Conservation (phyloP, 1,140 invertebrate genomes). For the Frieseomelitta varia region DNA sequence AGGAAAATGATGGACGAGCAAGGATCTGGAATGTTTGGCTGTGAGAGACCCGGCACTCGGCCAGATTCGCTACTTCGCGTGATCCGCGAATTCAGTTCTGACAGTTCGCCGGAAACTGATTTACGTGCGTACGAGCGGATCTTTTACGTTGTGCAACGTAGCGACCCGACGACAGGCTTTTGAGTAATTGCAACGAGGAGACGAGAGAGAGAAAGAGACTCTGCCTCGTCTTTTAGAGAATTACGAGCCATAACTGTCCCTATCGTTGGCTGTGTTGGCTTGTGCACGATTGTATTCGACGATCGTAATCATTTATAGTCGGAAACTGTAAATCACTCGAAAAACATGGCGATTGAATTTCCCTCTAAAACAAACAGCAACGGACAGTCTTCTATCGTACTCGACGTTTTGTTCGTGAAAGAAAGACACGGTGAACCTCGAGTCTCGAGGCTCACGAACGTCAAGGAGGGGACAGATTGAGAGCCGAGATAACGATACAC, state of each 20-base stretch:
- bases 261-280: not conserved
- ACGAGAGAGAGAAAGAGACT: not conserved
- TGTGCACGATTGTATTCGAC: not conserved
- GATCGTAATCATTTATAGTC: too few species aligned
- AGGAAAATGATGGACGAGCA: not conserved
- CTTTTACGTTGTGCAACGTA: slow-evolving; percentile 13
- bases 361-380: too few species aligned
- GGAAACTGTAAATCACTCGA: too few species aligned
- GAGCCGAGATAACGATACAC: not conserved
- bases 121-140: slow-evolving; percentile 19
- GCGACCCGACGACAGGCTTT: not conserved
- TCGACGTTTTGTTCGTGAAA: too few species aligned
- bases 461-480: not conserved
- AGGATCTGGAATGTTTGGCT: slow-evolving; percentile 42
- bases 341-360: too few species aligned
- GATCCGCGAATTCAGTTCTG: not conserved
- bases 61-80: slow-evolving; percentile 57
- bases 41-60: slow-evolving; percentile 58
- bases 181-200: slow-evolving; percentile 13
- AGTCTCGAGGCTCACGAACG: not conserved
- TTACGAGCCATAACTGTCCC: not conserved
- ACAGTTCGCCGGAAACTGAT: slow-evolving; percentile 22
- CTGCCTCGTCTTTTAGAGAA: not conserved
- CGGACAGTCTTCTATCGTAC: too few species aligned
- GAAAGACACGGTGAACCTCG: too few species aligned